A percentile compares a stretch with the other conserved stretches of the same genome.
Evolutionary conservation across 2,113 vertebrate species (phyloP).

Genomic region (Brachionichthys hirsutus): DNA sequence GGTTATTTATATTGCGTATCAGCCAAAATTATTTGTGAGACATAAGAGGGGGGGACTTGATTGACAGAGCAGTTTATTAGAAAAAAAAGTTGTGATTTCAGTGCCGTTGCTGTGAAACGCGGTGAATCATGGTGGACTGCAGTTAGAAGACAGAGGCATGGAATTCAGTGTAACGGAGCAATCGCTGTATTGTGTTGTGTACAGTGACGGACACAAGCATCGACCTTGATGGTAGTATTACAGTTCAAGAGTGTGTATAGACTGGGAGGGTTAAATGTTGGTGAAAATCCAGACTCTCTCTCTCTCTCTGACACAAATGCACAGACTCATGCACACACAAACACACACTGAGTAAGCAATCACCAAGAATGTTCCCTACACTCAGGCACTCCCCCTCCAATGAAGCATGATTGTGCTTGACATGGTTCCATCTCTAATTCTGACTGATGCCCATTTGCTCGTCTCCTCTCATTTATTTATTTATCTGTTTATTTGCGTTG

Average conservation of each 20-base stretch:
- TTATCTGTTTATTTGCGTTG: slow-evolving; percentile 80
- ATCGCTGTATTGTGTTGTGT: neutral
- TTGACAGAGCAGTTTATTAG: too few species aligned
- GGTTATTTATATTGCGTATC: too few species aligned
- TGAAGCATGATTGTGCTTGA: slow-evolving; percentile 67
- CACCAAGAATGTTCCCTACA: slow-evolving; percentile 45
- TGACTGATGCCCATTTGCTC: slow-evolving; percentile 75
- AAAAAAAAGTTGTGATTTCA: too few species aligned
- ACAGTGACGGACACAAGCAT: slow-evolving; percentile 15
- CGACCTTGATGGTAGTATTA: slow-evolving; percentile 4
- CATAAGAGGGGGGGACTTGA: too few species aligned
- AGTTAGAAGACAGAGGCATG: neutral
- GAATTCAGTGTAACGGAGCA: slow-evolving; percentile 4
- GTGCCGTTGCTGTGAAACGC: too few species aligned
- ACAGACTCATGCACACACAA: slow-evolving; percentile 9
- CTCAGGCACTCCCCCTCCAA: slow-evolving; percentile 61
- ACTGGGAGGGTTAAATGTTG: slow-evolving; percentile 29
- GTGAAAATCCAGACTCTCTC: slow-evolving; percentile 22
- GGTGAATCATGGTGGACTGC: too few species aligned
- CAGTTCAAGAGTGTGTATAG: slow-evolving; percentile 29
- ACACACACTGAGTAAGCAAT: slow-evolving; percentile 28
- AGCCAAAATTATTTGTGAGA: too few species aligned
- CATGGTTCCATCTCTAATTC: slow-evolving; percentile 75
- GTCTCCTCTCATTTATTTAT: slow-evolving; percentile 77
- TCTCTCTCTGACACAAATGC: too few species aligned